These are phyloP conservation scores for Buceros bicornis DNA, from an alignment of 2,797 vertebrate genomes.

Conservation along the genomic window DNA sequence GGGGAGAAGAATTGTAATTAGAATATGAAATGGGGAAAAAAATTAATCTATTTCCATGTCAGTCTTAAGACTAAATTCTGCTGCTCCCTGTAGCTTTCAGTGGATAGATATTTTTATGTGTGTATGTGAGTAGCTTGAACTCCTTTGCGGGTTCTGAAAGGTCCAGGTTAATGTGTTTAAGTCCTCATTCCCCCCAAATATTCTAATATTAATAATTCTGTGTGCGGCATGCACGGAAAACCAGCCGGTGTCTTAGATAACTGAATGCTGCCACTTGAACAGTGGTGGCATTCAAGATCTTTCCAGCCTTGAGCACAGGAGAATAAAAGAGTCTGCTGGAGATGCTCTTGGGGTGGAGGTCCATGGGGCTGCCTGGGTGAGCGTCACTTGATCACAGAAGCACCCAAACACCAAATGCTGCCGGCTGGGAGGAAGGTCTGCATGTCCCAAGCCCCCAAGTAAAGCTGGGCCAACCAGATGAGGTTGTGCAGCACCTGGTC, in stretches of 20 bases:
- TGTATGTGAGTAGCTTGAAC: slow-evolving; percentile 17
- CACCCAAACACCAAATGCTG: background rate
- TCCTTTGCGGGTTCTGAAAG: slow-evolving; percentile 53
- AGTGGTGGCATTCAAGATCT: background rate
- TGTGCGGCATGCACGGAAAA: background rate
- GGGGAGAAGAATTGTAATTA: slow-evolving; percentile 83
- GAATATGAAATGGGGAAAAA: slow-evolving; percentile 82
- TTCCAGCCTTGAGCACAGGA: background rate
- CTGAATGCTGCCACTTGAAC: background rate
- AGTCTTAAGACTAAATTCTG: slow-evolving; percentile 76
- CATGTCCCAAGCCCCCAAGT: fast-evolving
- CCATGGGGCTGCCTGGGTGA: fast-evolving
- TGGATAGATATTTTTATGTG: background rate
- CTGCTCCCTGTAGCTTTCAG: slow-evolving; percentile 58
- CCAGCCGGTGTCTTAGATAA: background rate
- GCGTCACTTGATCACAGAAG: background rate
- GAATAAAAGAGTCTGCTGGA: background rate
- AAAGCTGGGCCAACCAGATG: background rate
- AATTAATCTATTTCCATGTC: slow-evolving; percentile 83
- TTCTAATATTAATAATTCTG: slow-evolving; percentile 40
- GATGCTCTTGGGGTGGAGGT: background rate
- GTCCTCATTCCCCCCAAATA: slow-evolving; percentile 23
- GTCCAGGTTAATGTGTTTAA: slow-evolving; percentile 58
- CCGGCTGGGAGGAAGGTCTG: background rate
- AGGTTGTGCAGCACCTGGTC: background rate